Conservation (phyloP, 1,140 invertebrate species). For the Hyposmocoma kahamanoa region DNA sequence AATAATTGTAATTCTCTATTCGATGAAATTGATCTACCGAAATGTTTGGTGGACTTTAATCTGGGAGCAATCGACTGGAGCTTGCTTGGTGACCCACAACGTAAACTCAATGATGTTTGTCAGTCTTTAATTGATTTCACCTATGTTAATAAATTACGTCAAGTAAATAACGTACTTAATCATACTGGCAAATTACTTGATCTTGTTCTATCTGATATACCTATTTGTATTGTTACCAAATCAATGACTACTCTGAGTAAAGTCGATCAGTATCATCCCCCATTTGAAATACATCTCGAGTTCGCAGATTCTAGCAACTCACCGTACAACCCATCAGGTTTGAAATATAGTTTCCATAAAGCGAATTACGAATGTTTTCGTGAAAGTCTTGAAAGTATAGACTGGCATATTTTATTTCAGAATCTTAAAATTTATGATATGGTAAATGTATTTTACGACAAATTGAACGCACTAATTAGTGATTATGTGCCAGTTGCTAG, state of each 20-base stretch:
- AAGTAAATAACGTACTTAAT: conserved; percentile 13
- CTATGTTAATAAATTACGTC: conserved; percentile 9
- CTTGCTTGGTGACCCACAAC: background rate
- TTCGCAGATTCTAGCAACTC: background rate
- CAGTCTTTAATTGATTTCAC: conserved; percentile 7
- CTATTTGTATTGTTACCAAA: background rate
- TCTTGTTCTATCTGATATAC: conserved; percentile 8
- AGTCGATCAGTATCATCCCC: background rate
- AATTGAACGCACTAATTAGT: background rate
- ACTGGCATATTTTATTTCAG: background rate
- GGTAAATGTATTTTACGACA: background rate
- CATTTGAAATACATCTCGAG: background rate
- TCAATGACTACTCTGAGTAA: background rate
- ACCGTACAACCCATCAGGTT: background rate
- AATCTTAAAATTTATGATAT: background rate
- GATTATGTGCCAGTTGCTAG: background rate
- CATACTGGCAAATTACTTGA: conserved; percentile 16
- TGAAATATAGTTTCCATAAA: background rate
- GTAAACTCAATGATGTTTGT: background rate
- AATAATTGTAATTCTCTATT: conserved; percentile 12
- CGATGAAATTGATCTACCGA: conserved; percentile 1
- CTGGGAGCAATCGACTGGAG: conserved; percentile 10
- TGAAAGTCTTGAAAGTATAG: background rate
- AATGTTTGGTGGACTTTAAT: conserved; percentile 25
- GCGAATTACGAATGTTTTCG: background rate